Conservation (phyloP, 2,113 vertebrate species). For the Pleuronectes platessa region DNA sequence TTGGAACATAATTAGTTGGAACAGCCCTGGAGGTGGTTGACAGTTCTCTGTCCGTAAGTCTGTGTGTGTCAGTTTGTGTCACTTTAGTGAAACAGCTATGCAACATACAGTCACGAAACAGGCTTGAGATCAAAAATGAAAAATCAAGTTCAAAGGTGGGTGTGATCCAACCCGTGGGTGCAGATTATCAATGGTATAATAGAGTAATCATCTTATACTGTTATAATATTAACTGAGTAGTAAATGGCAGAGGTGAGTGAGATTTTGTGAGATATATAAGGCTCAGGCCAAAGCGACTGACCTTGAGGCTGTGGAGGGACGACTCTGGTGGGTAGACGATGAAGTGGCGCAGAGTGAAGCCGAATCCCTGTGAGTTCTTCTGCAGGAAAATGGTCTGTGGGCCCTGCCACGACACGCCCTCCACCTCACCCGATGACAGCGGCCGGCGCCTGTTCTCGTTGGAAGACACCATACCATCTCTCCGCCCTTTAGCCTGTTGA, state of each 20-base stretch:
- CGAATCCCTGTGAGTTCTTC: slow-evolving; percentile 92
- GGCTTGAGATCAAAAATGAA: too few species aligned
- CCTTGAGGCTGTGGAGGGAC: slow-evolving; percentile 85
- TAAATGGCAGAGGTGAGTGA: background rate
- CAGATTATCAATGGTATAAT: background rate
- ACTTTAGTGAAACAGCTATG: too few species aligned
- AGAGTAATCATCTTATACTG: background rate
- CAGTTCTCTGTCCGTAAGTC: too few species aligned
- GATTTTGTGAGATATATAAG: too few species aligned
- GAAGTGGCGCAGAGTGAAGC: slow-evolving; percentile 97
- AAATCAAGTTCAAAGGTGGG: too few species aligned
- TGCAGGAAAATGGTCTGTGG: slow-evolving; percentile 86
- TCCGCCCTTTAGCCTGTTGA: slow-evolving; percentile 79
- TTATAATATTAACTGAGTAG: background rate
- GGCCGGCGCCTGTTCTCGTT: slow-evolving; percentile 78
- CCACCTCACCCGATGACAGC: slow-evolving; percentile 70
- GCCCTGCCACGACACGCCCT: slow-evolving; percentile 83
- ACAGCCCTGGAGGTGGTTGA: too few species aligned
- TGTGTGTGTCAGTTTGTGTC: too few species aligned
- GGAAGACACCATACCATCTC: slow-evolving; percentile 84
- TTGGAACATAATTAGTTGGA: too few species aligned
- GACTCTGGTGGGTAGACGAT: slow-evolving; percentile 96
- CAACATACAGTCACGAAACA: too few species aligned
- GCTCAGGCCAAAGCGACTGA: slow-evolving; percentile 52
- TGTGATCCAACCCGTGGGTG: too few species aligned